These are phyloP conservation scores for Chloropsis cyanopogon DNA, from an alignment of 2,113 vertebrate species.

Conservation along the genomic window DNA sequence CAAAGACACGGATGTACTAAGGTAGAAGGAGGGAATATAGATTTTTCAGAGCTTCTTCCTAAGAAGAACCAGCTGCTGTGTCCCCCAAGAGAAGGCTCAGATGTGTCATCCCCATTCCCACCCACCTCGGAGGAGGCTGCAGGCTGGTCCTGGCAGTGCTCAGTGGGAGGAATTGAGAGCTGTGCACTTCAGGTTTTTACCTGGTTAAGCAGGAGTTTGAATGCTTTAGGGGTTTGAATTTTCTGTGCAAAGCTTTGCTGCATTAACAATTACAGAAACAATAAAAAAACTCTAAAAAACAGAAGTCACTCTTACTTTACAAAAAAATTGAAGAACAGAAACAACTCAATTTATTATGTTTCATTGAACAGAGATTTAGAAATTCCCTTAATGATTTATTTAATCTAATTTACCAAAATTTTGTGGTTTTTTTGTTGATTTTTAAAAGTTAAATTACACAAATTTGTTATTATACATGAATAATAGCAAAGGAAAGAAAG, in stretches of 20 bases:
- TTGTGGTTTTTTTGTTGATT: neutral
- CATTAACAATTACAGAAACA: neutral
- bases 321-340: neutral
- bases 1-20: neutral
- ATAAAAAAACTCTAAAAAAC: neutral
- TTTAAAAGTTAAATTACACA: neutral
- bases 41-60: neutral
- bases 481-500: neutral
- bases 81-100: neutral
- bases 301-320: neutral
- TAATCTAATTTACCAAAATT: neutral
- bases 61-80: neutral
- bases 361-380: constrained; percentile 20
- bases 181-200: neutral
- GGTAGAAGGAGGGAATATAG: neutral
- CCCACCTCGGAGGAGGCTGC: neutral
- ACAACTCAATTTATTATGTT: neutral
- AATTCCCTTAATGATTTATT: neutral
- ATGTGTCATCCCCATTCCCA: too few species aligned
- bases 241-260: neutral
- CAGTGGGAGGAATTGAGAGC: neutral
- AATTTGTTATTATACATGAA: neutral
- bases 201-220: neutral
- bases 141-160: neutral
- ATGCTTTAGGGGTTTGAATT: neutral